Base-by-base conservation (phyloP, 2,888 invertebrate genomes). In the Adelphocoris suturalis region DNA sequence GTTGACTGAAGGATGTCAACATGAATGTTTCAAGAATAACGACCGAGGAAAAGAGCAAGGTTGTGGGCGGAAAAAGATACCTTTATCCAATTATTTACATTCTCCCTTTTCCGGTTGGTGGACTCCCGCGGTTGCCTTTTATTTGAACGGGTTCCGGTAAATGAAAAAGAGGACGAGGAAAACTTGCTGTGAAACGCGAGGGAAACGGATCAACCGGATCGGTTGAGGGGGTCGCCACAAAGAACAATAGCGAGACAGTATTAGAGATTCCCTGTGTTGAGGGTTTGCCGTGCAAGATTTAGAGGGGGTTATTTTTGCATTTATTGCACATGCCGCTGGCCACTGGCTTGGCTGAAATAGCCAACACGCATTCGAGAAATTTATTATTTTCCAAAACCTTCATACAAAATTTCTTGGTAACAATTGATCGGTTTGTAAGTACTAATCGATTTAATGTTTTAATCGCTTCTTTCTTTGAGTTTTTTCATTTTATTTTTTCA, bases 71-170 rank as follows among this genome's bases (percentile, higher is more conserved):
- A 61, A 27, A 68, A 23, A 68, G 23, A 68, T 23, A 27, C 23
- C 68, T 68, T 68, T 23, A 68, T 68, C 68, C 68, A 68, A 68
- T 68, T 68, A 68, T 68, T 68, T 68, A 68, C 68, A 68, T 68
- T 68, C 23, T 23, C 68, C 68, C 19, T 68, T 68, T 68, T 68
- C 23, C 68, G 9, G 68, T 68, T 19, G 68, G 68, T 19, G 16
- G 68, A 68, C 68, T 68, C 68, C n/a, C 68, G 68, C 23, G 68
- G 68, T 68, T 68, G 68, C 23, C 68, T 68, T 68, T 68, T 68
- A 27, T 68, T 68, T 68, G 68, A 68, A 68, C 68, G 68, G 68
- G 68, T 68, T 23, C 23, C 13, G 19, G 27, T 27, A 27, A 68
- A 68, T 68, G 68, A 16, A 27, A 68, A 68, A 68, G 27, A 68